Conservation (phyloP, 2,797 vertebrate species). For the Acanthurus lineatus region DNA sequence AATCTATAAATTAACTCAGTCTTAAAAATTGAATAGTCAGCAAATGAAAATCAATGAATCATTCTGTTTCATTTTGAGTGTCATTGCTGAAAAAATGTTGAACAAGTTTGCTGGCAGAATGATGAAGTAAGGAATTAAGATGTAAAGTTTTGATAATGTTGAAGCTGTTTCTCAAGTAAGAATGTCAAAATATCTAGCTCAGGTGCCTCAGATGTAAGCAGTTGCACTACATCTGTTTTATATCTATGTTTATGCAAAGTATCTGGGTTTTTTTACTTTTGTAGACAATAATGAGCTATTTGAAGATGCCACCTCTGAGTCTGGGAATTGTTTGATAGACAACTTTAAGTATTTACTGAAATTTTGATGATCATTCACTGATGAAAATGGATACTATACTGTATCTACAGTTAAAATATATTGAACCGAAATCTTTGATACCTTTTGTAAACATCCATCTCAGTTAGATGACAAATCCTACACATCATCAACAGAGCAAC, state of each 20-base stretch:
- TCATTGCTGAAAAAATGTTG: not conserved
- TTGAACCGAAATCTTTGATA: not conserved
- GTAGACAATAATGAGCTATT: too few relatives aligned
- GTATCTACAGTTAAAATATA: not conserved
- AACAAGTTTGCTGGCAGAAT: not conserved
- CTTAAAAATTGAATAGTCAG: too few relatives aligned
- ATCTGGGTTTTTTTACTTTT: not conserved
- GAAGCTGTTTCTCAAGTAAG: not conserved
- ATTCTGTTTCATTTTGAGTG: not conserved
- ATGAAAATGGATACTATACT: not conserved
- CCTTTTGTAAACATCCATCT: not conserved
- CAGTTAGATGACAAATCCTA: conserved; percentile 2
- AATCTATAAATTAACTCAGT: not conserved
- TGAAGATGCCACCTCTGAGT: too few relatives aligned
- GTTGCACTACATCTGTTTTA: not conserved
- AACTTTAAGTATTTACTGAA: not conserved
- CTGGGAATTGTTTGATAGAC: not conserved
- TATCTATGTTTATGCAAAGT: not conserved
- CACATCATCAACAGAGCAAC: not conserved
- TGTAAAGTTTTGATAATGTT: not conserved
- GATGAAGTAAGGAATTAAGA: not conserved
- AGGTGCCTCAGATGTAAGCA: not conserved
- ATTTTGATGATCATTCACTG: not conserved
- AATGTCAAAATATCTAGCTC: not conserved
- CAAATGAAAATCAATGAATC: not conserved